Evolutionary conservation across 2,797 vertebrate species (phyloP).

Genomic region (Avahi laniger): DNA sequence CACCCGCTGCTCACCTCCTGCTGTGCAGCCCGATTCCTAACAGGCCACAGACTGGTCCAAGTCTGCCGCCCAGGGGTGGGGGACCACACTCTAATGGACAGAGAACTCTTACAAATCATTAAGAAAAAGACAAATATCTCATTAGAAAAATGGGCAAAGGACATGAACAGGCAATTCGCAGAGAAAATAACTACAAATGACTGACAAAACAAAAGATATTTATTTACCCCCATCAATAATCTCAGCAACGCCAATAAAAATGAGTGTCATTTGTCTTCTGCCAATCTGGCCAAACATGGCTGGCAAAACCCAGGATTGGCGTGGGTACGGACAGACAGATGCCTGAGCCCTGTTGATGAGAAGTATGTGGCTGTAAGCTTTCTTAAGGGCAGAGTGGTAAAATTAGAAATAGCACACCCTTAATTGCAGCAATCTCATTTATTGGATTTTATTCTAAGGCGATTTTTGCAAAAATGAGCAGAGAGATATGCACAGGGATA

Average conservation of each 20-base stretch:
- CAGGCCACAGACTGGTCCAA: no score
- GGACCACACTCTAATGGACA: background rate
- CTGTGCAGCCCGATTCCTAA: no score
- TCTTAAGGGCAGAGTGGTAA: background rate
- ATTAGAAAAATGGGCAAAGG: constrained; percentile 36
- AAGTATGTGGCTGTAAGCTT: background rate
- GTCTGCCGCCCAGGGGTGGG: no score
- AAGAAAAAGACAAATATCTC: constrained; percentile 22
- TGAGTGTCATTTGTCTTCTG: background rate
- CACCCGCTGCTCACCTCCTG: no score
- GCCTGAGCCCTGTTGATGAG: background rate
- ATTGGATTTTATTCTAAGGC: constrained; percentile 23
- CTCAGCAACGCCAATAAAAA: background rate
- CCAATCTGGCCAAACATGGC: background rate
- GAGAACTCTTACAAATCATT: constrained; percentile 13
- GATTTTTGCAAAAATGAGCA: constrained; percentile 50
- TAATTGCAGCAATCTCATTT: background rate
- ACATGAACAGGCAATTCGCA: background rate
- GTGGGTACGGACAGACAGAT: background rate
- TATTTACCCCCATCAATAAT: background rate
- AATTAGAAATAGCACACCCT: background rate
- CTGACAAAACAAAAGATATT: background rate
- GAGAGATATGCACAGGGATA: constrained; percentile 12
- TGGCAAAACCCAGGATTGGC: background rate
- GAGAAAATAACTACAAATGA: background rate